Evolutionary conservation across 2,113 vertebrate species (phyloP), one percentile per base, ranked within the genome.

Genomic region (Hippocampus guttulatus): DNA sequence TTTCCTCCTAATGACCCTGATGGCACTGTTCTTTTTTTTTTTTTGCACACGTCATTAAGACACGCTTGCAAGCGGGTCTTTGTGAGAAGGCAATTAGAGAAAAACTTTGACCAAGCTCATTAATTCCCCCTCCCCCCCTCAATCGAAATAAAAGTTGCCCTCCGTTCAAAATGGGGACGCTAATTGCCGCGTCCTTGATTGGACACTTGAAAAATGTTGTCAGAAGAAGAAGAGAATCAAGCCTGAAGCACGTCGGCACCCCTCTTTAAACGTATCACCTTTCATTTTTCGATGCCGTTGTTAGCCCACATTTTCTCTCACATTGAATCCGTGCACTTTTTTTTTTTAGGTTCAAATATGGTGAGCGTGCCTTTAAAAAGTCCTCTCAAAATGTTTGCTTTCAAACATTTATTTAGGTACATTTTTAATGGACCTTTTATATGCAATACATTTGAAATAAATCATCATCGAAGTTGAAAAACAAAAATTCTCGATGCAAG

Each of bases 31-130:
- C 41, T 79, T 78, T 79, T 87, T 89, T 81, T 63, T 77, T 51
- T 79, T 78, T 79, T 87, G 74, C 68, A 74, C 78, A 85, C 86
- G 86, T 90, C 88, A 92, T 93, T 92, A 92, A 88, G 88, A 87
- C 81, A 57, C 81, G 87, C 90, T 92, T 90, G 90, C 89, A 90
- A 88, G 90, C 81, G 82, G 82, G 82, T 89, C 84, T 88, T 90
- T 90, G 92, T 91, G 88, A 92, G 90, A 89, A 87, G 81, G 85
- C 88, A 92, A 93, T 93, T 91, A 92, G 84, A 89, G 69, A 78
- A 78, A 86, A 91, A 91, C 89, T 92, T 91, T 93, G 90, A 91
- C 88, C 87, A 74, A 80, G 84, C 89, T 91, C 89, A 91, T 93
- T 92, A 92, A 87, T 91, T 91, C 79, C 88, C 90, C 88, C 88